These are phyloP conservation scores for Garra rufa DNA, from an alignment of 2,113 vertebrate genomes.

Conservation along the genomic window DNA sequence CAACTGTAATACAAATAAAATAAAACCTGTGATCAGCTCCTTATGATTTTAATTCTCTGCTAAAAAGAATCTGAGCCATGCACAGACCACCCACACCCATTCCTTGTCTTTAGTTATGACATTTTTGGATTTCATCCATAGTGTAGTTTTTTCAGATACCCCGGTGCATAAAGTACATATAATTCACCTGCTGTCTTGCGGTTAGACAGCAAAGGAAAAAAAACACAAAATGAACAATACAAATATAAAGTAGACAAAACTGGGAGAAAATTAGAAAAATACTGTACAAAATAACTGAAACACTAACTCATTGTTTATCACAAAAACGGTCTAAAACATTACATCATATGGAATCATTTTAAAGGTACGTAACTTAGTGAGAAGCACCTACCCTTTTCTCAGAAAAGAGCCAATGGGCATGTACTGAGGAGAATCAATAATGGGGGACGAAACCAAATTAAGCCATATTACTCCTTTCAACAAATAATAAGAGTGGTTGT, in stretches of 20 bases:
- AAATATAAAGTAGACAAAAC: not conserved
- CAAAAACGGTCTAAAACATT: conserved; percentile 1
- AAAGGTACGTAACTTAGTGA: not conserved
- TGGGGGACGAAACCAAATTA: not conserved
- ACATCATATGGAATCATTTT: not conserved
- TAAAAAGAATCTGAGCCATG: not conserved
- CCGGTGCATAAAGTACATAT: not conserved
- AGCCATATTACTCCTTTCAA: not conserved
- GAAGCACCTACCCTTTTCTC: not conserved
- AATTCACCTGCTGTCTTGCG: not conserved
- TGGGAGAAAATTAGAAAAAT: not conserved
- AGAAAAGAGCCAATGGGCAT: not conserved
- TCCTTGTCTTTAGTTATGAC: not conserved
- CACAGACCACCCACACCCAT: not conserved
- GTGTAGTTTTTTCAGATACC: conserved; percentile 1
- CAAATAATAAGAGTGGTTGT: not conserved
- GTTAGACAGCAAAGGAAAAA: not conserved
- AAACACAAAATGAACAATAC: not conserved
- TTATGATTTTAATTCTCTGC: not conserved
- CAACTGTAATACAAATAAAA: not conserved
- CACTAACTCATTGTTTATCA: not conserved
- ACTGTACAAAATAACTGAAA: conserved; percentile 8
- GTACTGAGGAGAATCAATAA: not conserved
- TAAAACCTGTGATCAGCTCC: not conserved
- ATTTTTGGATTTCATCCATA: not conserved